Evolutionary conservation across 1,140 invertebrate species (phyloP).

Genomic region (Capitella teleta): DNA sequence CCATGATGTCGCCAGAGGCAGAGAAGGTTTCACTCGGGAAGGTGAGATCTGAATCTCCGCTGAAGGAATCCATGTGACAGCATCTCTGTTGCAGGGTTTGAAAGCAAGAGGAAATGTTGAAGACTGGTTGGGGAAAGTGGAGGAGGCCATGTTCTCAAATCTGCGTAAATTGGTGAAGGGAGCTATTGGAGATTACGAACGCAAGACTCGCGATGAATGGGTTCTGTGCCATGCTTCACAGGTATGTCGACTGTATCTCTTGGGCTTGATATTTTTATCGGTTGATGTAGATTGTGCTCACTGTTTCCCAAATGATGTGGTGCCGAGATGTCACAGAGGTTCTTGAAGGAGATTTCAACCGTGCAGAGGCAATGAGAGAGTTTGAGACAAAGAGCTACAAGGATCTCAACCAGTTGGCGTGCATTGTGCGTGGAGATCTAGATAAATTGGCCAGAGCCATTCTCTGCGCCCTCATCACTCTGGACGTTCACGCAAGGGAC

Average conservation of each 20-base stretch:
- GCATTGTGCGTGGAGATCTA: slow-evolving; percentile 60
- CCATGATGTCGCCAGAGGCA: slow-evolving; percentile 75
- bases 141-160: slow-evolving; percentile 53
- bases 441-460: slow-evolving; percentile 57
- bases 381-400: slow-evolving; percentile 54
- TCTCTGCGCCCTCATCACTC: slow-evolving; percentile 70
- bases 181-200: slow-evolving; percentile 53
- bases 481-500: slow-evolving; percentile 76
- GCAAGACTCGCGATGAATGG: slow-evolving; percentile 51
- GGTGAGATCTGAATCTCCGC: slow-evolving; percentile 31
- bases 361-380: slow-evolving; percentile 46
- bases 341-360: slow-evolving; percentile 46
- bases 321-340: slow-evolving; percentile 61
- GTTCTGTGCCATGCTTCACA: slow-evolving; percentile 51
- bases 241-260: slow-evolving; percentile 30
- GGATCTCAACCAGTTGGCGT: slow-evolving; percentile 65
- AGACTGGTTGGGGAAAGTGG: slow-evolving; percentile 62
- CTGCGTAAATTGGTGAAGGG: slow-evolving; percentile 40
- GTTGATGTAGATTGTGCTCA: slow-evolving; percentile 51
- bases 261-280: neutral
- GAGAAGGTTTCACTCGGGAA: slow-evolving; percentile 65
- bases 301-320: slow-evolving; percentile 80
- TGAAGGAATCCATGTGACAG: neutral
- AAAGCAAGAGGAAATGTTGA: slow-evolving; percentile 78
- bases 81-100: slow-evolving; percentile 49